Percentiles rank a stretch among this genome's conserved stretches.
Conservation (phyloP, 2,797 vertebrate genomes). For the Bovichtus diacanthus region DNA sequence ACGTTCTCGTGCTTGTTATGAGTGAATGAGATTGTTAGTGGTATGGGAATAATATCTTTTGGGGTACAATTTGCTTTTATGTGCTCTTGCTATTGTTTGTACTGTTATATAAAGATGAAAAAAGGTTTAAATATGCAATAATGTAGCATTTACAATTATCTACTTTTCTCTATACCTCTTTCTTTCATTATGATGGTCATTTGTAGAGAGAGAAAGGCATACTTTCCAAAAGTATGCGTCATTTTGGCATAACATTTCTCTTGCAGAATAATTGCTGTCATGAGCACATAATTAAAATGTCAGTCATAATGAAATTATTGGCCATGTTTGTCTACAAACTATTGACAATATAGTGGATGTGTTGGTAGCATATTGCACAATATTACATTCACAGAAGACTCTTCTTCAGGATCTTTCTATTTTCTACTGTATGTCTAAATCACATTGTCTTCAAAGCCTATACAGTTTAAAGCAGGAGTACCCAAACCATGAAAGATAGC, state of each 20-base stretch:
- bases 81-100: conserved; percentile 12
- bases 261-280: conserved; percentile 10
- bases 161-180: not conserved
- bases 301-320: conserved; percentile 9
- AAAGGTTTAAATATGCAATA: not conserved
- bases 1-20: conserved; percentile 61
- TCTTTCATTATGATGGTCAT: not conserved
- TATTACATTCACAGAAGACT: not conserved
- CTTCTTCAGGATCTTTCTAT: not conserved
- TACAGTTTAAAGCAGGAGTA: not conserved
- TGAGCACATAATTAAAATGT: conserved; percentile 17
- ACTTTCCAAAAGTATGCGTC: not conserved
- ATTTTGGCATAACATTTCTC: conserved; percentile 22
- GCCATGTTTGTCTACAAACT: conserved; percentile 15
- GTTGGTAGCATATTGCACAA: conserved; percentile 1
- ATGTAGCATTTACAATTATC: not conserved
- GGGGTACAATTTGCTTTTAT: conserved; percentile 23
- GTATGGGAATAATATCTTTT: conserved; percentile 11
- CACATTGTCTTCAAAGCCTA: not conserved
- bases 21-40: conserved; percentile 30
- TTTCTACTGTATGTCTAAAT: not conserved
- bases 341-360: conserved; percentile 16
- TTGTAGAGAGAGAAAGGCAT: not conserved
- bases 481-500: not conserved
- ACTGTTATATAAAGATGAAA: not conserved